Base-by-base conservation (phyloP, 2,888 invertebrate species). In the Drepanosiphum platanoidis region DNA sequence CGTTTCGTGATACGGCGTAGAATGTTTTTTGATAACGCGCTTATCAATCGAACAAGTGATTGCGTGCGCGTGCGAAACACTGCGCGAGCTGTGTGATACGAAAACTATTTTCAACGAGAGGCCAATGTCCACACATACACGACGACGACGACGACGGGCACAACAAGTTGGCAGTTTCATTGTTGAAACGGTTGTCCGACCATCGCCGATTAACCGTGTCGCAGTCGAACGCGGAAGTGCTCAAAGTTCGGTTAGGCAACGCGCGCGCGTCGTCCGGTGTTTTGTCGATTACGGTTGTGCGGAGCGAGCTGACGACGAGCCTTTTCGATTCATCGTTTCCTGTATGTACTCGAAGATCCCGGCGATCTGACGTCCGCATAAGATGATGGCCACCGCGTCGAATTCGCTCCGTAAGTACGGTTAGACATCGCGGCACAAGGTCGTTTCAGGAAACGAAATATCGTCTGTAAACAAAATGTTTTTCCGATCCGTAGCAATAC, bases 301-400 rank as follows among this genome's bases (percentile, higher is more conserved):
- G 30, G 4, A 15, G 36, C 36, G 39, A 39, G 7, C 2, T 9
- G 5, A 42, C n/a, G n/a, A n/a, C n/a, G n/a, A n/a, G n/a, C n/a
- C n/a, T n/a, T n/a, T n/a, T n/a, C n/a, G n/a, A n/a, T n/a, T n/a
- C n/a, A n/a, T n/a, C n/a, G n/a, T n/a, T 64, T 72, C 61, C 15
- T 58, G 71, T 68, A 15, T 13, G 22, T 15, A 30, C 39, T 71
- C 30, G 36, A 58, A 39, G 11, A 64, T 39, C 11, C 15, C 2
- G 0, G 15, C n/a, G 18, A 80, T 2, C 1, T 3, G 0, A 30
- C 66, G 5, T 15, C 42, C 32, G 32, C 27, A 68, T 8, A 5
- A 80, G 13, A 84, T 84, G 83, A 84, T 84, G 75, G 30, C 75
- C 11, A 68, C 75, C 7, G 68, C 75, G 13, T 84, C 74, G 5